phyloP scores from a whole-genome alignment of 1,140 invertebrate genomes.

The Formica exsecta region DNA sequence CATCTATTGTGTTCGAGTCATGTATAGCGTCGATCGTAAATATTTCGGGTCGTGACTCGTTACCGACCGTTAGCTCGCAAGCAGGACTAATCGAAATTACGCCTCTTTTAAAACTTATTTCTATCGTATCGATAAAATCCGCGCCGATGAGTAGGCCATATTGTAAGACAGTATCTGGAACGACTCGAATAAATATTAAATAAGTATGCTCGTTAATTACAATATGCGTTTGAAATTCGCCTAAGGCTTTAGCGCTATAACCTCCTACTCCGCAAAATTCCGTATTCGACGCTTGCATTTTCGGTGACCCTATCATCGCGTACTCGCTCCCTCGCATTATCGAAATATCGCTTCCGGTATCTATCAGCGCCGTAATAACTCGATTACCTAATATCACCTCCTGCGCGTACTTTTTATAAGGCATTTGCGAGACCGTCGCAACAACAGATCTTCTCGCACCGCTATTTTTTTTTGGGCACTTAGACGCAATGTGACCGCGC shows the following conservation, averaged over 20 bases:
- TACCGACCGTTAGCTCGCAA: no score
- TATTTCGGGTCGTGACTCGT: no score
- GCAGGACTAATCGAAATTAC: no score
- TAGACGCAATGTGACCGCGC: not conserved
- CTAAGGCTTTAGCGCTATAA: not conserved
- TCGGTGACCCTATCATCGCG: slow-evolving; percentile 38
- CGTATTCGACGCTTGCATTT: not conserved
- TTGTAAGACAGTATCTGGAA: slow-evolving; percentile 15
- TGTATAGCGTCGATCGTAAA: no score
- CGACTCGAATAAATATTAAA: slow-evolving; percentile 38
- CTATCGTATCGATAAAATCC: no score
- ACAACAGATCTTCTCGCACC: not conserved
- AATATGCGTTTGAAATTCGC: slow-evolving; percentile 19
- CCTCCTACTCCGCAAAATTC: slow-evolving; percentile 24
- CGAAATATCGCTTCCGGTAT: slow-evolving; percentile 60
- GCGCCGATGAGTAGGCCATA: not conserved
- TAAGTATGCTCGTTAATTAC: slow-evolving; percentile 1
- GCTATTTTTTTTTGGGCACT: not conserved
- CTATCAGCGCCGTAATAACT: slow-evolving; percentile 41
- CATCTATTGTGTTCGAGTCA: no score
- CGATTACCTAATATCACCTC: slow-evolving; percentile 4
- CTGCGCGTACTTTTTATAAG: slow-evolving; percentile 17
- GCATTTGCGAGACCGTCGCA: not conserved
- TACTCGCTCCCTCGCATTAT: slow-evolving; percentile 49
- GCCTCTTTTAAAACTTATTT: no score